Conservation (phyloP, 2,797 vertebrate species). For the Vireo griseus region DNA sequence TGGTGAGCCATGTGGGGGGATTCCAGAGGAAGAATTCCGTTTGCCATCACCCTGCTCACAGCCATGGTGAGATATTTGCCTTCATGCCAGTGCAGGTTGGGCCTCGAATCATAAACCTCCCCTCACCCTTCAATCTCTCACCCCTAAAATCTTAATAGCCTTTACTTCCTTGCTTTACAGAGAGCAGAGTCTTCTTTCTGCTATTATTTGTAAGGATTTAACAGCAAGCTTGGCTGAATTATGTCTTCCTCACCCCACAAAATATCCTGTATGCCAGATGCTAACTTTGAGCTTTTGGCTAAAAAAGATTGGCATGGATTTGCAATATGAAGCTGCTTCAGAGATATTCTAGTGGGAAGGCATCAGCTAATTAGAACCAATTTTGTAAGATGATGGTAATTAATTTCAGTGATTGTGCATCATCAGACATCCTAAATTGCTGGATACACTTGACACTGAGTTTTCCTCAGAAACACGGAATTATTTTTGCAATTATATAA, state of each 20-base stretch:
- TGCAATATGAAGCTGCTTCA: background rate
- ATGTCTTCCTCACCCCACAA: background rate
- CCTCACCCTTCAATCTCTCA: background rate
- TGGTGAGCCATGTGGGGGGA: background rate
- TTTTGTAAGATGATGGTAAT: background rate
- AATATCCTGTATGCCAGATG: background rate
- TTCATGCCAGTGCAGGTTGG: background rate
- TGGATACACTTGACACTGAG: background rate
- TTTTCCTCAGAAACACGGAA: background rate
- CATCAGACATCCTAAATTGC: background rate
- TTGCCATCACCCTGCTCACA: background rate
- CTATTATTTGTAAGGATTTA: background rate
- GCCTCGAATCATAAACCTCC: background rate
- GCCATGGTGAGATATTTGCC: background rate
- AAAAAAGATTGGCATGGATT: background rate
- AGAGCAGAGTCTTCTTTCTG: background rate
- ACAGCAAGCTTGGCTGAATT: background rate
- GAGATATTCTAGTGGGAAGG: background rate
- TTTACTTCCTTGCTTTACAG: background rate
- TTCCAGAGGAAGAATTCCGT: background rate
- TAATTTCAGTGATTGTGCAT: background rate
- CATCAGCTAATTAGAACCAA: background rate
- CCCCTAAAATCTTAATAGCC: background rate
- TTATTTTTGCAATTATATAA: background rate
- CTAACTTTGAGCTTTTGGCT: background rate